Base-by-base conservation (phyloP, 1,140 invertebrate species). In the Schlechtendalia chinensis region DNA sequence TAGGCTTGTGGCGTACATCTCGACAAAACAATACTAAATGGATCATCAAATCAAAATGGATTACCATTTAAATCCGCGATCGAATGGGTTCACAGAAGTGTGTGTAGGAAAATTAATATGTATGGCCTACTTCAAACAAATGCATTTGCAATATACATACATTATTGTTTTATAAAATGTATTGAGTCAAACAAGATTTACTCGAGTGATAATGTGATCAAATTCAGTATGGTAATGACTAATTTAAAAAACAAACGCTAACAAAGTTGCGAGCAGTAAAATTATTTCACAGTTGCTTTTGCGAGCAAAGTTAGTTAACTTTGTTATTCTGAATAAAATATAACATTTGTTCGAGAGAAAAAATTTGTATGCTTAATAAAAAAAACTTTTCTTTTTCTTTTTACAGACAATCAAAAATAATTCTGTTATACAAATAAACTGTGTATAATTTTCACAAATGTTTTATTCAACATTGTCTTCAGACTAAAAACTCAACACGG, bases 11-110 rank as follows among this genome's bases (percentile, higher is more conserved):
- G 8, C 6, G 17, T 32, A 65, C 19, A 19, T 63, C 17, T 19
- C 6, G 29, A 63, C 59, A 39, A 65, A 65, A 65, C 29, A 65
- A 39, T 39, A 39, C 61, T 65, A 65, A 65, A 65, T 65, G 61
- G 61, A 65, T 65, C 61, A 39, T 65, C 61, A 65, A 65, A 65
- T n/a, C 29, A 17, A 17, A n/a, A n/a, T n/a, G n/a, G 61, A 65
- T 65, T 65, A 65, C 8, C 61, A n/a, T 39, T 39, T n/a, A n/a
- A 65, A 39, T 39, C 6, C 29, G 17, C 32, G 32, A 39, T 65
- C 1, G 29, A 39, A 32, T n/a, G 16, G 61, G 61, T 8, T 39
- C 29, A 5, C 14, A 50, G n/a, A n/a, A 50, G 32, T 39, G 32
- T 50, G 47, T 50, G 12, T 32, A 39, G 19, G 17, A 32, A 5